These are phyloP conservation scores for Orycteropus afer DNA, from an alignment of 2,113 vertebrate species.

Conservation along the genomic window DNA sequence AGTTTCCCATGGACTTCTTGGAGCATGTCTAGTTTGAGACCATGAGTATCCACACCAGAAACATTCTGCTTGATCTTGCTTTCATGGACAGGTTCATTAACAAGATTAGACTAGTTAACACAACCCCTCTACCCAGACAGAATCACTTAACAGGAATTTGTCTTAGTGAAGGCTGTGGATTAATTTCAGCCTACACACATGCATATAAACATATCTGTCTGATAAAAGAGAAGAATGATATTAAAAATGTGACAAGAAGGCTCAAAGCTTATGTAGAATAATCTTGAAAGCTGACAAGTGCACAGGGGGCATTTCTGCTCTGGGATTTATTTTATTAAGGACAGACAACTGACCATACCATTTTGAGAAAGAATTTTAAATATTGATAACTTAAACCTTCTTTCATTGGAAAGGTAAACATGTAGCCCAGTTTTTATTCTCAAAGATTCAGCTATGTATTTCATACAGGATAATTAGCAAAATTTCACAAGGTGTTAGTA, in stretches of 20 bases:
- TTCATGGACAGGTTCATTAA: background rate
- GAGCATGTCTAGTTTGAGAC: background rate
- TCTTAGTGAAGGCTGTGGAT: background rate
- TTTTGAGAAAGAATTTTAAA: slow-evolving; percentile 49
- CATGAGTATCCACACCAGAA: background rate
- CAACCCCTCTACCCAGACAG: background rate
- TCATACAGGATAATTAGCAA: background rate
- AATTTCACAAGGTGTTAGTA: slow-evolving; percentile 48
- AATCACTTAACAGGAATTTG: background rate
- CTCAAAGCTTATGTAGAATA: background rate
- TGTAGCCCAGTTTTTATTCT: background rate
- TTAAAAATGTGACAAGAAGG: background rate
- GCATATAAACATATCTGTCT: background rate
- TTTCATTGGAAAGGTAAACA: slow-evolving; percentile 30
- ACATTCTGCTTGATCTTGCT: background rate
- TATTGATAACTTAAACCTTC: slow-evolving; percentile 36
- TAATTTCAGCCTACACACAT: background rate
- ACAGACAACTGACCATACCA: background rate
- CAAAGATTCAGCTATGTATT: background rate
- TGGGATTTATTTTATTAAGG: background rate
- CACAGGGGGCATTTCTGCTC: background rate
- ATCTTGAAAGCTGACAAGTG: background rate
- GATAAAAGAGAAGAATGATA: background rate
- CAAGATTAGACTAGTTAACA: background rate
- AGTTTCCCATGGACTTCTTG: background rate